Percentiles rank a stretch among this genome's conserved stretches.
These are phyloP conservation scores for Cyprinodon diabolis DNA, from an alignment of 2,797 vertebrate species.

Conservation along the genomic window DNA sequence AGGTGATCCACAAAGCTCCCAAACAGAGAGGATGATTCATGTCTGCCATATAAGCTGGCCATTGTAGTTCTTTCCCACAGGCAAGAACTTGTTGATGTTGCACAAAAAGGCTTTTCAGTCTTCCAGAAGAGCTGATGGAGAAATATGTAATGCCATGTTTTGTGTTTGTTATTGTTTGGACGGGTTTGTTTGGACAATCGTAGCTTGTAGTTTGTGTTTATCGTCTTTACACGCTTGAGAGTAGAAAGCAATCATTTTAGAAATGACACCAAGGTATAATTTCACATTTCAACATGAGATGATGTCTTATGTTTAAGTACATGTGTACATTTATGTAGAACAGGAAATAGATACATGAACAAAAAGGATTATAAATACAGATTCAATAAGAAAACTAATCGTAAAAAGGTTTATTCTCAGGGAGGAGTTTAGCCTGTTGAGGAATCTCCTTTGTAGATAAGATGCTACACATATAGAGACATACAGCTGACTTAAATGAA, in stretches of 20 bases:
- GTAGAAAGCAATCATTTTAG: slow-evolving; percentile 1
- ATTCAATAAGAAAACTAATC: neutral
- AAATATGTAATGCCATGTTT: slow-evolving; percentile 25
- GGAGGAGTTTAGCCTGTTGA: too few relatives aligned
- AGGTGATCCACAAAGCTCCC: slow-evolving; percentile 49
- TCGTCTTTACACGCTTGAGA: neutral
- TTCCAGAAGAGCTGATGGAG: slow-evolving; percentile 19
- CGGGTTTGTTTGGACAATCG: neutral
- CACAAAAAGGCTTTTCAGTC: slow-evolving; percentile 44
- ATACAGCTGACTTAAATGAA: too few relatives aligned
- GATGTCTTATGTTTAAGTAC: neutral
- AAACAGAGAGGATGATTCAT: slow-evolving; percentile 70
- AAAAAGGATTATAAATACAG: neutral
- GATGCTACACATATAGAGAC: too few relatives aligned
- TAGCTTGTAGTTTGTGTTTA: slow-evolving; percentile 6
- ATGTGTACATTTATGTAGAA: neutral
- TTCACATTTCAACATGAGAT: neutral
- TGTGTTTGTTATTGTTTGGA: slow-evolving; percentile 18
- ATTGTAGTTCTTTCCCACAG: slow-evolving; percentile 57
- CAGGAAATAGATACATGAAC: neutral
- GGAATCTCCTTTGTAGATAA: too few relatives aligned
- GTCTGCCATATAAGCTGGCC: slow-evolving; percentile 68
- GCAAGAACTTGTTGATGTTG: slow-evolving; percentile 42
- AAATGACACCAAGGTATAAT: slow-evolving; percentile 11
- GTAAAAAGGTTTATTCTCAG: too few relatives aligned